phyloP scores from a whole-genome alignment of 1,140 invertebrate genomes.

The Rhopalosiphum maidis region DNA sequence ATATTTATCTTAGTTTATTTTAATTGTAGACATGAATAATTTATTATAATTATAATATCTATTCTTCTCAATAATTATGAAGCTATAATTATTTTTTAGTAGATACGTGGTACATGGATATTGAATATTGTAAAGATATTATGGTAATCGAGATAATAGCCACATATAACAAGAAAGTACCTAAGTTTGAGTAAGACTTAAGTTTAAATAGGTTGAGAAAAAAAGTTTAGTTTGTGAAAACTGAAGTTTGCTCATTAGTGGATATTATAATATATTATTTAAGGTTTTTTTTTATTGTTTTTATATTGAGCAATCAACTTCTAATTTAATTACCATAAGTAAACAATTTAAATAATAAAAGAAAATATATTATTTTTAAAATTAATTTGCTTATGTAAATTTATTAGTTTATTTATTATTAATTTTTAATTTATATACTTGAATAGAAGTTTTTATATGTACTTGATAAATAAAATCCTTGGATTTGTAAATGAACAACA shows the following conservation, averaged over 20 bases:
- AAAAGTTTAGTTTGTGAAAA: neutral
- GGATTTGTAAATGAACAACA: conserved; percentile 46
- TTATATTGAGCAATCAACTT: neutral
- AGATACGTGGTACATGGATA: too few species aligned
- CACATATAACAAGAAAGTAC: too few species aligned
- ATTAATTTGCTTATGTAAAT: neutral
- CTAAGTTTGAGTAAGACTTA: too few species aligned
- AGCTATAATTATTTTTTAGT: too few species aligned
- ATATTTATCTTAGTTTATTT: too few species aligned
- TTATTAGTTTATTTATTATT: neutral
- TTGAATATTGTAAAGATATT: too few species aligned
- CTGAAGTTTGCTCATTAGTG: neutral
- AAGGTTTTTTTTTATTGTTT: neutral
- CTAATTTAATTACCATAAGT: neutral
- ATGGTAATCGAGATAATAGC: too few species aligned
- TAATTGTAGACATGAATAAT: too few species aligned
- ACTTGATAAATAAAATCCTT: conserved; percentile 46
- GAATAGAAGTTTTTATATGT: neutral
- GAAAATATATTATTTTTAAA: neutral
- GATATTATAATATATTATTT: neutral
- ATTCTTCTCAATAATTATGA: too few species aligned
- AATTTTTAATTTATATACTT: neutral
- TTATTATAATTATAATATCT: too few species aligned
- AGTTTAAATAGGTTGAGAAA: neutral
- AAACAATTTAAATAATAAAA: neutral